These are phyloP conservation scores for Amphipoea lucens DNA, from an alignment of 2,888 invertebrate species.

Conservation along the genomic window DNA sequence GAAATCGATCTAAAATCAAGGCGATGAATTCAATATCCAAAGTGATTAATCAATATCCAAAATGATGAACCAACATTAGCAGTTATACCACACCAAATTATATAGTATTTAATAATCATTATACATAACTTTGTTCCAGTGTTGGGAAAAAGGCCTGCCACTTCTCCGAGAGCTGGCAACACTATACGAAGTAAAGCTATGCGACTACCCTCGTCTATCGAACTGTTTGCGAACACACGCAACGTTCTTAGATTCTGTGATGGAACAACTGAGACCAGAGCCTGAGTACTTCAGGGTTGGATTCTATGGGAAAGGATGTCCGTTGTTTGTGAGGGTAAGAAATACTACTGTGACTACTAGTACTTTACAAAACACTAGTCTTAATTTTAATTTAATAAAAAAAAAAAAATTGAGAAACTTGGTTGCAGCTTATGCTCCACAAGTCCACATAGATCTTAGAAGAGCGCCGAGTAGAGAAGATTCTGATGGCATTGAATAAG, in stretches of 20 bases:
- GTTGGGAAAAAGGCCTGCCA: slow-evolving; percentile 99
- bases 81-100: too few relatives aligned
- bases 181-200: slow-evolving; percentile 95
- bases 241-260: slow-evolving; percentile 96
- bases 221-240: slow-evolving; percentile 96
- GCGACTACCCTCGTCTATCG: slow-evolving; percentile 96
- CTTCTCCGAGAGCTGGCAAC: slow-evolving; percentile 96
- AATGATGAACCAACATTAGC: not conserved
- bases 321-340: slow-evolving; percentile 97
- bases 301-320: slow-evolving; percentile 98
- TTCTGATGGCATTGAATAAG: not conserved
- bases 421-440: not conserved
- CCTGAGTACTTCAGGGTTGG: slow-evolving; percentile 99
- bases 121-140: slow-evolving; percentile 83
- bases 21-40: not conserved
- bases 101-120: not conserved
- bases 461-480: not conserved
- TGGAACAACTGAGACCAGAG: slow-evolving; percentile 96
- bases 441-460: not conserved
- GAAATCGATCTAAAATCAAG: not conserved
- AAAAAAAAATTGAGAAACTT: too few relatives aligned
- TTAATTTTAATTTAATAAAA: not conserved
- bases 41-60: not conserved
- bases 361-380: not conserved
- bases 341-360: not conserved